Evolutionary conservation across 2,113 vertebrate species (phyloP), one percentile per base, ranked within the genome.

Genomic region (Zootoca vivipara): DNA sequence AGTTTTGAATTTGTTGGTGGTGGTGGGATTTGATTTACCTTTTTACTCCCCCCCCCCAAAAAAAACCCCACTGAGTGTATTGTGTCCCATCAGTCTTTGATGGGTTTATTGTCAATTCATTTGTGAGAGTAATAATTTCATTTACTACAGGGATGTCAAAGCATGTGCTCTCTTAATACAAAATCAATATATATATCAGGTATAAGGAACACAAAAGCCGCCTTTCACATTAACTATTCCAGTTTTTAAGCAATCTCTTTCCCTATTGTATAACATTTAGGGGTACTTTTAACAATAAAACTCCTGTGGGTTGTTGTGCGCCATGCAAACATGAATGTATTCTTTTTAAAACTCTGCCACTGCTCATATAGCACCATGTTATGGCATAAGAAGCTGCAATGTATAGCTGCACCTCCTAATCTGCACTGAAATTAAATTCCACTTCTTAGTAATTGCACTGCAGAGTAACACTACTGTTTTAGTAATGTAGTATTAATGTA

Each of bases 21-120:
- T 78, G n/a, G 42, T 5, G 28, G 58, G 86, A 89, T 95, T 92
- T 95, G 85, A 89, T 92, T 95, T 93, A 93, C 91, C 87, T 93
- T 93, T 93, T 92, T 87, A 73, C 90, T 95, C 95, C 88, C 5
- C 16, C 16, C 24, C 16, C 16, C 16, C 2, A 5, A 52, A 65
- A 65, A 73, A 90, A 1, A 86, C 38, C n/a, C 67, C 72, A 87
- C 93, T 94, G 46, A 12, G 88, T 40, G 83, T 91, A 90, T 87
- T 89, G 58, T 73, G 30, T 89, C 73, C 73, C 86, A 91, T 87
- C 24, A 89, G 0, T 89, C 94, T 95, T 94, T 86, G 91, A 89
- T 46, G 89, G 85, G 35, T 77, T 88, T 77, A 52, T 65, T 83
- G 72, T 77, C 58, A 87, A 42, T 77, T 83, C 80, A 83, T 88